Evolutionary conservation across 1,140 invertebrate species (phyloP).

Genomic region (Drosophila santomea): DNA sequence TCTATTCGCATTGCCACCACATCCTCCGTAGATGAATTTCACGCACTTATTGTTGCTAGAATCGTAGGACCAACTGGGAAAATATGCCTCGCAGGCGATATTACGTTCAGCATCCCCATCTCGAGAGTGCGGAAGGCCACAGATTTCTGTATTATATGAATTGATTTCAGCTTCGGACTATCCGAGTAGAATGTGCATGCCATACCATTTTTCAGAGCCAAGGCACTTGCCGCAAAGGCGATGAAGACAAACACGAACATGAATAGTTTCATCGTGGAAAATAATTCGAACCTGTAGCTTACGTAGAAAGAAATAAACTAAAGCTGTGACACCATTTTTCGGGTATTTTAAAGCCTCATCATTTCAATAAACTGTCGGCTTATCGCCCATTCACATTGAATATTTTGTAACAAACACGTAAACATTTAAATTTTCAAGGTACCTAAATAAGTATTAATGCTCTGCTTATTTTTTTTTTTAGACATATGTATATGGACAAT

Average conservation of each 20-base stretch:
- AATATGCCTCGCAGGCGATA: slow-evolving; percentile 37
- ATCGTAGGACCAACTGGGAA: slow-evolving; percentile 87
- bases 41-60: slow-evolving; percentile 88
- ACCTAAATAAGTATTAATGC: too few species aligned
- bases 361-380: neutral
- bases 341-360: slow-evolving; percentile 1
- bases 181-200: too few species aligned
- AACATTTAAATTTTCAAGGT: too few species aligned
- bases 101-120: slow-evolving; percentile 22
- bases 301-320: slow-evolving; percentile 6
- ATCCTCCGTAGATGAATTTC: slow-evolving; percentile 92
- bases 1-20: slow-evolving; percentile 94
- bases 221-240: slow-evolving; percentile 16
- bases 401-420: neutral
- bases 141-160: slow-evolving; percentile 19
- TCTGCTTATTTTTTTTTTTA: too few species aligned
- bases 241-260: slow-evolving; percentile 19
- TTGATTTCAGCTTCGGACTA: too few species aligned
- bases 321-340: neutral
- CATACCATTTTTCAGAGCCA: slow-evolving; percentile 46
- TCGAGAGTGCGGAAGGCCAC: slow-evolving; percentile 29
- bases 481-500: too few species aligned
- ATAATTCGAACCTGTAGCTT: slow-evolving; percentile 1
- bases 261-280: slow-evolving; percentile 44
- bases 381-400: slow-evolving; percentile 8